phyloP scores from a whole-genome alignment of 2,888 invertebrate genomes.

The Nowickia ferox region DNA sequence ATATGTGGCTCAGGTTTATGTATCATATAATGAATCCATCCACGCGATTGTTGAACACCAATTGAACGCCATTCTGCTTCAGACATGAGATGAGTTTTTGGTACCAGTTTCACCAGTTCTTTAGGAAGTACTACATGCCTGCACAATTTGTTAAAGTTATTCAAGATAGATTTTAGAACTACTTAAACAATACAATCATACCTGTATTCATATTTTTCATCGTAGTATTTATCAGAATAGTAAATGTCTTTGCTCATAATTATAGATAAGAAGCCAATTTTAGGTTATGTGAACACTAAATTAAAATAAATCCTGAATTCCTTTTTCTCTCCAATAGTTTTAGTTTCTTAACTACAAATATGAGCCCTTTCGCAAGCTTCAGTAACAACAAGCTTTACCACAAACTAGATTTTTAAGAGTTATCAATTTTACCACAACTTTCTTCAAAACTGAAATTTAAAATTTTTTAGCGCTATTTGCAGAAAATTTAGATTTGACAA shows the following conservation, averaged over 20 bases:
- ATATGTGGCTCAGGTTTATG: slow-evolving; percentile 98
- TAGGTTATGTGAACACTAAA: slow-evolving; percentile 58
- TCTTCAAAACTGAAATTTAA: not conserved
- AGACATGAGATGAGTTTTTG: slow-evolving; percentile 95
- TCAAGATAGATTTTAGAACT: not conserved
- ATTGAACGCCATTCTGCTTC: slow-evolving; percentile 97
- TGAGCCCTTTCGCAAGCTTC: not conserved
- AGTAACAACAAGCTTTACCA: not conserved
- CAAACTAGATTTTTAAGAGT: not conserved
- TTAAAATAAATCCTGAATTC: slow-evolving; percentile 38
- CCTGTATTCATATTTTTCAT: slow-evolving; percentile 96
- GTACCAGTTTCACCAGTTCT: slow-evolving; percentile 94
- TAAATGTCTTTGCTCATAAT: slow-evolving; percentile 90
- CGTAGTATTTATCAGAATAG: slow-evolving; percentile 96
- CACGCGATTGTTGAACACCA: slow-evolving; percentile 97
- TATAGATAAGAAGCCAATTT: not conserved
- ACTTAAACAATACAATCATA: slow-evolving; percentile 81
- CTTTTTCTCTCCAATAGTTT: not conserved
- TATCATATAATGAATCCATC: slow-evolving; percentile 98
- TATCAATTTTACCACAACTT: not conserved
- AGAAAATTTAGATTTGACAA: slow-evolving; percentile 26
- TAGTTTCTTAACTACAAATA: not conserved
- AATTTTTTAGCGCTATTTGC: slow-evolving; percentile 29
- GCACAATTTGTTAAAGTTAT: not conserved
- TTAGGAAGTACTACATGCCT: slow-evolving; percentile 98